These are phyloP conservation scores for Oophaga sylvatica DNA, from an alignment of 2,797 vertebrate genomes.

Conservation along the genomic window DNA sequence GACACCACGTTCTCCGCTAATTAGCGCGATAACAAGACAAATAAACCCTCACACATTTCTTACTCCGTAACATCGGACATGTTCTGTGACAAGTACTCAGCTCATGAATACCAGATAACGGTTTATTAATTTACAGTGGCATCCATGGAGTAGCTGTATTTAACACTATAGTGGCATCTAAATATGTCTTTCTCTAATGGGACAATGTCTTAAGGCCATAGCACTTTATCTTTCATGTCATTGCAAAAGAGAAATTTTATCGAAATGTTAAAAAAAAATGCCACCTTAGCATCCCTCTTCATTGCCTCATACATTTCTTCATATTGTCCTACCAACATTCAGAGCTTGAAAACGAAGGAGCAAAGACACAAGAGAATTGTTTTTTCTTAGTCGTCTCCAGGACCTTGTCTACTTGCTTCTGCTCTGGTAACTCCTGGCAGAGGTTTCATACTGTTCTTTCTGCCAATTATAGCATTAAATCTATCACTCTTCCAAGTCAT, in stretches of 20 bases:
- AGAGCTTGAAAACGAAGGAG: conserved; percentile 4
- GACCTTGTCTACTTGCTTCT: conserved; percentile 43
- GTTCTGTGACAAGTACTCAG: background rate
- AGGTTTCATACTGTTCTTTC: background rate
- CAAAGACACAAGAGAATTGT: conserved; percentile 38
- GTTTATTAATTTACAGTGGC: background rate
- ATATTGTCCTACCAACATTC: background rate
- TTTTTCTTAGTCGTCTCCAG: conserved; percentile 33
- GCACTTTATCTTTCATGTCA: background rate
- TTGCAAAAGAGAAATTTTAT: background rate
- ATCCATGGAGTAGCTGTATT: background rate
- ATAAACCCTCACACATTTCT: background rate
- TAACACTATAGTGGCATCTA: background rate
- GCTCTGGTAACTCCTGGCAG: conserved; percentile 37
- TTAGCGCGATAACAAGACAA: conserved; percentile 24
- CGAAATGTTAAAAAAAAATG: background rate
- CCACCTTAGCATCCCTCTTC: background rate
- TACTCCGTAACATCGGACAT: background rate
- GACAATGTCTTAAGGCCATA: background rate
- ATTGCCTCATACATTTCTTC: background rate
- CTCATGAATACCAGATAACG: background rate
- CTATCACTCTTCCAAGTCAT: conserved; percentile 28
- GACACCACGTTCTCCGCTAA: conserved; percentile 30
- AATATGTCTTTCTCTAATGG: background rate
- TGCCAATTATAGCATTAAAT: conserved; percentile 34